phyloP scores from a whole-genome alignment of 92 coral and sea anemone species.

The Epizoanthus ramosus region DNA sequence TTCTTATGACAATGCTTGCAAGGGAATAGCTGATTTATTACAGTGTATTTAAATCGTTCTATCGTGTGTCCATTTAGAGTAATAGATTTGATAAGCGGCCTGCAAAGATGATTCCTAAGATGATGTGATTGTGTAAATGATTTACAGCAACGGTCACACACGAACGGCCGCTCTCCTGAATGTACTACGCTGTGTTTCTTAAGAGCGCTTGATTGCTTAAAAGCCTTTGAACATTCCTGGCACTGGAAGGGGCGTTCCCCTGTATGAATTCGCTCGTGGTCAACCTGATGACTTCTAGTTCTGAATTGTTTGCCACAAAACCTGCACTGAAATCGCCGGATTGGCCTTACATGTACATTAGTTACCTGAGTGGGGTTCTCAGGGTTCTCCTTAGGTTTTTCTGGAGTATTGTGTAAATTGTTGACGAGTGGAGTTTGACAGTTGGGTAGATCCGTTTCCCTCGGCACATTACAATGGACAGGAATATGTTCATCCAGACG shows the following conservation, averaged over 20 bases:
- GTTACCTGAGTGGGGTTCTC: not conserved
- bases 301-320: slow-evolving; percentile 23
- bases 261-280: slow-evolving; percentile 40
- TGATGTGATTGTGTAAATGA: slow-evolving; percentile 30
- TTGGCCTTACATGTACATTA: not conserved
- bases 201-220: slow-evolving; percentile 33
- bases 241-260: slow-evolving; percentile 41
- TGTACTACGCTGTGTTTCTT: slow-evolving; percentile 26
- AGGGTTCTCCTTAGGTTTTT: not conserved
- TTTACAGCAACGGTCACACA: slow-evolving; percentile 23
- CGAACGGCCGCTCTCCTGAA: slow-evolving; percentile 3
- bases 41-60: slow-evolving; percentile 19
- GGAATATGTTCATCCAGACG: too few species aligned
- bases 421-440: too few species aligned
- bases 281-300: slow-evolving; percentile 22
- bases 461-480: too few species aligned
- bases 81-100: slow-evolving; percentile 2
- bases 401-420: too few species aligned
- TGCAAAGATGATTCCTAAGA: slow-evolving; percentile 21
- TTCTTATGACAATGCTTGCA: not conserved
- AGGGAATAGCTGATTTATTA: not conserved
- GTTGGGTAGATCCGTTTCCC: too few species aligned
- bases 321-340: slow-evolving; percentile 27
- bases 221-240: slow-evolving; percentile 12
- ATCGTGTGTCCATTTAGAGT: slow-evolving; percentile 28